These are phyloP conservation scores for Drosophila ustulata DNA, from an alignment of 2,888 invertebrate species.

Conservation along the genomic window DNA sequence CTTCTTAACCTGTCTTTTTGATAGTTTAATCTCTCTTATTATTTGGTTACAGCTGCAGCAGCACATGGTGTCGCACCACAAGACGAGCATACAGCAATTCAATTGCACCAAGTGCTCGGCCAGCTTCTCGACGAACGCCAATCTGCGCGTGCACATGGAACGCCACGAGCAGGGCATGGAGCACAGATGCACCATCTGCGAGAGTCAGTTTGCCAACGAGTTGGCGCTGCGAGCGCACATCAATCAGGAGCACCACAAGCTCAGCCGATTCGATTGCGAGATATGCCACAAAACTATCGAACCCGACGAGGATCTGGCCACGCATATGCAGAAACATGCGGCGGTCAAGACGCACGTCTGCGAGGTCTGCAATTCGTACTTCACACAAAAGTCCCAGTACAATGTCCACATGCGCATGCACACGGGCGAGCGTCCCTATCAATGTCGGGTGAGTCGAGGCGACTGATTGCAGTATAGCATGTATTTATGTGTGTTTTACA, in stretches of 20 bases:
- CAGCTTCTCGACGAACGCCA: conserved; percentile 89
- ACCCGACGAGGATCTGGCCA: conserved; percentile 92
- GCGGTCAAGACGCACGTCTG: conserved; percentile 91
- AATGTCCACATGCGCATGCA: conserved; percentile 94
- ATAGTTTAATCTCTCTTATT: not conserved
- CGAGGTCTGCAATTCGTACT: conserved; percentile 91
- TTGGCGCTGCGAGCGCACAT: conserved; percentile 91
- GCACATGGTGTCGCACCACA: conserved; percentile 90
- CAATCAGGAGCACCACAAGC: conserved; percentile 90
- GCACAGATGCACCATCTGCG: conserved; percentile 92
- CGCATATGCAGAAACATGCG: conserved; percentile 92
- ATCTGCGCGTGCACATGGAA: conserved; percentile 88
- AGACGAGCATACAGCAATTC: conserved; percentile 88
- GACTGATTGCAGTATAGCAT: not conserved
- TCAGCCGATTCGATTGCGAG: conserved; percentile 91
- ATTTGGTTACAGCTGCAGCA: conserved; percentile 85
- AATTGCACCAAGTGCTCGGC: conserved; percentile 90
- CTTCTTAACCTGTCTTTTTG: not conserved
- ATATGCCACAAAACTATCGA: conserved; percentile 93
- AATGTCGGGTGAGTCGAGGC: conserved; percentile 88
- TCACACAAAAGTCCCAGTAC: conserved; percentile 93
- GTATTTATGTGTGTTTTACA: conserved; percentile 25
- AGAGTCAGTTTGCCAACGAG: conserved; percentile 90
- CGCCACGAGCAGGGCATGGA: conserved; percentile 91
- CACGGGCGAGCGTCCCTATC: conserved; percentile 93